phyloP scores from a whole-genome alignment of 2,797 vertebrate genomes.

The Fistularia commersonii region DNA sequence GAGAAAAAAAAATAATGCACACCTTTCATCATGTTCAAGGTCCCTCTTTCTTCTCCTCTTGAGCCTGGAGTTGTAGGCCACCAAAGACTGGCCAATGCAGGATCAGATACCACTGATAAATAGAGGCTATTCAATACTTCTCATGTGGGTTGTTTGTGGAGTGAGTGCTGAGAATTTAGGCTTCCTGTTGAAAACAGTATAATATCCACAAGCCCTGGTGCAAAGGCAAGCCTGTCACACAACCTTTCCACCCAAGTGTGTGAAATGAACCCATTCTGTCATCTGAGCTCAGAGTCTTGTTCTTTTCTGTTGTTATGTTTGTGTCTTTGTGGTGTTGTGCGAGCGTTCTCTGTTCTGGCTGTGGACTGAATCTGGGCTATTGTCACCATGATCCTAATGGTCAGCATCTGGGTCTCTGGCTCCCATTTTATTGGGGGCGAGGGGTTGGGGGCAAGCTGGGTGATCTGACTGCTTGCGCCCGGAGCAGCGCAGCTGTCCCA shows the following conservation, averaged over 20 bases:
- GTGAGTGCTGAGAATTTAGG: conserved; percentile 36
- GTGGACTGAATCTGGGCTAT: conserved; percentile 44
- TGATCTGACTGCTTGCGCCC: conserved; percentile 51
- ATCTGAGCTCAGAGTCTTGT: conserved; percentile 43
- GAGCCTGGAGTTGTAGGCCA: conserved; percentile 30
- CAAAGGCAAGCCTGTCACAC: conserved; percentile 47
- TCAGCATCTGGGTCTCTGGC: conserved; percentile 58
- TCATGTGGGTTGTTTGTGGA: conserved; percentile 13
- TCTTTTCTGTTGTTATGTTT: conserved; percentile 18
- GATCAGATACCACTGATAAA: conserved; percentile 49
- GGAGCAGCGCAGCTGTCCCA: conserved; percentile 62
- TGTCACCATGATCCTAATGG: conserved; percentile 59
- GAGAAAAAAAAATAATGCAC: conserved; percentile 42
- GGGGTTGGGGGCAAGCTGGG: conserved; percentile 25
- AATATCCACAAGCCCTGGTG: conserved; percentile 29
- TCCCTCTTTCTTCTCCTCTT: conserved; percentile 36
- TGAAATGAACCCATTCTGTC: conserved; percentile 66
- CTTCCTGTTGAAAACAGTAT: conserved; percentile 44
- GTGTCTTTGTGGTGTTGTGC: conserved; percentile 29
- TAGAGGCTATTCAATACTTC: conserved; percentile 33
- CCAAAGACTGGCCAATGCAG: conserved; percentile 19
- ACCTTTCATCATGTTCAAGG: conserved; percentile 50
- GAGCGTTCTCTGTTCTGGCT: conserved; percentile 28
- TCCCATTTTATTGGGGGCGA: conserved; percentile 10
- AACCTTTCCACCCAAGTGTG: conserved; percentile 48